These are phyloP conservation scores for Scophthalmus maximus DNA, from an alignment of 2,113 vertebrate species.

Conservation along the genomic window DNA sequence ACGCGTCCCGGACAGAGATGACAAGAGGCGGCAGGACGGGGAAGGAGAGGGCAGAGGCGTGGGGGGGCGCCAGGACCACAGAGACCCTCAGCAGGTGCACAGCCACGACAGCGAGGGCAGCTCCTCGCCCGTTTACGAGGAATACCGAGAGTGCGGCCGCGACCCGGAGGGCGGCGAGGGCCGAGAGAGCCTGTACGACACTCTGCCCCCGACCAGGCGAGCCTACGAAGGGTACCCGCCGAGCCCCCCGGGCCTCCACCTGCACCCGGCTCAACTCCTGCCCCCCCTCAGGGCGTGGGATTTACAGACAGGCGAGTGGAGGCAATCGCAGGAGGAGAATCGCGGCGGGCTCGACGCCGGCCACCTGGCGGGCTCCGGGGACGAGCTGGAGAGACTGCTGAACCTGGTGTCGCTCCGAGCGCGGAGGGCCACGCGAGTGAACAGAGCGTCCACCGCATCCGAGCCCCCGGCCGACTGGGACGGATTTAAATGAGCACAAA, in stretches of 20 bases:
- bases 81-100: constrained; percentile 28
- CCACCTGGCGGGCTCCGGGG: constrained; percentile 60
- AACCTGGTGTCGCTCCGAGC: constrained; percentile 78
- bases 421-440: constrained; percentile 68
- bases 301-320: constrained; percentile 65
- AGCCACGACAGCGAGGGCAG: constrained; percentile 77
- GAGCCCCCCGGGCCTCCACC: constrained; percentile 64
- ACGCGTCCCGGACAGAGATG: constrained; percentile 36
- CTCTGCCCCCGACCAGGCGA: constrained; percentile 84
- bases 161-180: constrained; percentile 37
- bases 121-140: constrained; percentile 88
- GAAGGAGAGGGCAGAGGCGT: constrained; percentile 44
- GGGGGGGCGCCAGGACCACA: constrained; percentile 27
- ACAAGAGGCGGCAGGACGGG: constrained; percentile 27
- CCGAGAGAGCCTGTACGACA: constrained; percentile 85
- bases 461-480: constrained; percentile 70
- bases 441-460: constrained; percentile 67
- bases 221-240: constrained; percentile 81
- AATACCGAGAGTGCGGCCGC: constrained; percentile 77
- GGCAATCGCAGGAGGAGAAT: constrained; percentile 38
- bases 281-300: constrained; percentile 80
- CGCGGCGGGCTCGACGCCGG: constrained; percentile 33
- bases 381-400: constrained; percentile 78
- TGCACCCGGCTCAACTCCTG: constrained; percentile 75
- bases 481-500: constrained; percentile 50